Evolutionary conservation across 2,797 vertebrate genomes (phyloP).

Genomic region (Meda fulgida): DNA sequence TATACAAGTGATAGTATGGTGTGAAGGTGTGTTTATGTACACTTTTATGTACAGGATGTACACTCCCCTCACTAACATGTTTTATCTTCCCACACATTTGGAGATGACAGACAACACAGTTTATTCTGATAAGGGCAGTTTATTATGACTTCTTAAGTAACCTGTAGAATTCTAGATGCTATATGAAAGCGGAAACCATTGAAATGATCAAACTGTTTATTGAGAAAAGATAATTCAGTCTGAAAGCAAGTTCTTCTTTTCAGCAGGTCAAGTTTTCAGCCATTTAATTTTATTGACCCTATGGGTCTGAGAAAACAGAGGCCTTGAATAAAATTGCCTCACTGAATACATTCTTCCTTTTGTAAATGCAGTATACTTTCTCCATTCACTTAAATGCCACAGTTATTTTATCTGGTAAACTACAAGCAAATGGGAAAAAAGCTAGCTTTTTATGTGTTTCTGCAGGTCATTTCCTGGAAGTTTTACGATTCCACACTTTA

Average conservation of each 20-base stretch:
- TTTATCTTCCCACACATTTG: slow-evolving; percentile 79
- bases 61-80: slow-evolving; percentile 79
- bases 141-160: not conserved
- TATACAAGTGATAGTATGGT: not conserved
- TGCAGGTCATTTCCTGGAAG: not conserved
- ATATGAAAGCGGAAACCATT: not conserved
- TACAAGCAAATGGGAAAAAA: not conserved
- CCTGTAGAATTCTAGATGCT: not conserved
- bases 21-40: not conserved
- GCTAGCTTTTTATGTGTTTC: not conserved
- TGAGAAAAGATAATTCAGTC: not conserved
- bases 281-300: slow-evolving; percentile 80
- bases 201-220: not conserved
- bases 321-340: not conserved
- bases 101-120: slow-evolving; percentile 79
- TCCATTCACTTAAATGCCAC: not conserved
- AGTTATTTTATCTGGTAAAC: not conserved
- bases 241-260: slow-evolving; percentile 45
- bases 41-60: slow-evolving; percentile 76
- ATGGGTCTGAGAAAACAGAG: slow-evolving; percentile 73
- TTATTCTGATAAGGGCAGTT: slow-evolving; percentile 77
- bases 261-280: slow-evolving; percentile 81
- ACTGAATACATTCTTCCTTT: not conserved
- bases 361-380: not conserved
- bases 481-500: not conserved